Evolutionary conservation across 1,140 invertebrate genomes (phyloP).

Genomic region (Tetramorium simillimum): DNA sequence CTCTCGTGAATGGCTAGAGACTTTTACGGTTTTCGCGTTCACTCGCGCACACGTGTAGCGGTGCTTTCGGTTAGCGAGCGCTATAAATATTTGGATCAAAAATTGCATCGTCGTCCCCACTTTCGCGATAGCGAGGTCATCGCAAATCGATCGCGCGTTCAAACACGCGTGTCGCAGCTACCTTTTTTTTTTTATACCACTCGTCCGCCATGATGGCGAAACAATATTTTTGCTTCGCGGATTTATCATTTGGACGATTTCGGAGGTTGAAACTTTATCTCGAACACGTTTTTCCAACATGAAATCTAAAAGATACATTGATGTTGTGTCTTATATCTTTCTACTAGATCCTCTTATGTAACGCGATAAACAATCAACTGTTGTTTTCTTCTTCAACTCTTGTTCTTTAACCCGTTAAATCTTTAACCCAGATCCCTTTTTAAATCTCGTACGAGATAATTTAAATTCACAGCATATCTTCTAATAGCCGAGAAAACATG

Average conservation of each 20-base stretch:
- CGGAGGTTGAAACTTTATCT: neutral
- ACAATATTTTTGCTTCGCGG: slow-evolving; percentile 3
- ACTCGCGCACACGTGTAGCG: neutral
- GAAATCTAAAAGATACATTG: neutral
- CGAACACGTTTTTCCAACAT: neutral
- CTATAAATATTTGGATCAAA: slow-evolving; percentile 60
- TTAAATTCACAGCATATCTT: slow-evolving; percentile 5
- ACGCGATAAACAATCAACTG: neutral
- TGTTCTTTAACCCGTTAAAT: neutral
- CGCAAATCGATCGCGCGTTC: slow-evolving; percentile 35
- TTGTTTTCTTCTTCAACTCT: neutral
- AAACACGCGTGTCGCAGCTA: neutral
- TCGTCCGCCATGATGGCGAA: neutral
- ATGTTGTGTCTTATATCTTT: neutral
- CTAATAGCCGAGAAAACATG: neutral
- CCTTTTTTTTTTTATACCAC: neutral
- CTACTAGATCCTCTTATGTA: neutral
- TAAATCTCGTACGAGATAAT: slow-evolving; percentile 13
- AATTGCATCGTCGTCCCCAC: slow-evolving; percentile 18
- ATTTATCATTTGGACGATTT: neutral
- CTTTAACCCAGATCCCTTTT: slow-evolving; percentile 7
- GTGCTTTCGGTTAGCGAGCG: slow-evolving; percentile 1
- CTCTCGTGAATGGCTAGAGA: neutral
- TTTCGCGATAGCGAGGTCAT: slow-evolving; percentile 33
- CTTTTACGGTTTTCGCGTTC: neutral